Conservation (phyloP, 2,113 vertebrate species). For the human region GRCh38 chr4:16011001-16011500, state of each 20-base stretch:
- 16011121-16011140: rapidly evolving
- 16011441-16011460: background rate
- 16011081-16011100: background rate
- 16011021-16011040: too few species aligned
- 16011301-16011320: background rate
- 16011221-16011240: background rate
- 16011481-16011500: constrained; percentile 49
- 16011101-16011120: background rate
- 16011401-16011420: background rate
- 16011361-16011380: background rate
- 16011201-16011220: background rate
- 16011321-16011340: background rate
- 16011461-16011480: rapidly evolving
- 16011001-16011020: background rate
- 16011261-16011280: background rate
- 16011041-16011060: rapidly evolving
- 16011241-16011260: background rate
- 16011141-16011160: rapidly evolving
- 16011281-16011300: background rate
- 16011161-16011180: background rate
- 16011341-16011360: background rate
- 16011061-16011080: background rate
- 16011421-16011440: background rate
- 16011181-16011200: background rate
- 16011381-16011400: background rate